Evolutionary conservation across 2,888 invertebrate genomes (phyloP), one percentile per base, ranked within the genome.

Genomic region (Drosophila affinis): DNA sequence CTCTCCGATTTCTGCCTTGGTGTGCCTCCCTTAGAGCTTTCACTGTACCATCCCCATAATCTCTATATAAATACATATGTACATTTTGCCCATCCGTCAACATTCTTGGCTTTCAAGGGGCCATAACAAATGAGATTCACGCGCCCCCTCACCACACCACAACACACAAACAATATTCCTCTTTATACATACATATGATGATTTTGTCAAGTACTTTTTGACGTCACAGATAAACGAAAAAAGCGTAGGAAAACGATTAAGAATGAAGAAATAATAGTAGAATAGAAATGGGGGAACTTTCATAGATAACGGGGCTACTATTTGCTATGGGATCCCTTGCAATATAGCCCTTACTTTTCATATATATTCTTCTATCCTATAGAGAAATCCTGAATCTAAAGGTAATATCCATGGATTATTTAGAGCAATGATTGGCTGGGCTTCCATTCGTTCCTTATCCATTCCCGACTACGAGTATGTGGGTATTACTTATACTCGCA

Each of bases 51-150:
- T 14, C 6, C 39, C 14, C 14, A 39, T 14, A 27, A 21, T 5
- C 18, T 54, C 48, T 24, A n/a, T n/a, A 39, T 39, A n/a, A 7
- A 29, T 29, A 29, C 24, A 7, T 6, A 18, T 55, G 5, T 4
- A 24, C 21, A 21, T 21, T 21, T 49, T 17, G 67, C 46, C 65
- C 39, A 67, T 67, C 56, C 56, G 9, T 34, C 5, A 17, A 44
- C 10, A n/a, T 27, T 51, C 48, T 32, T 45, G 61, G 49, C 61
- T 73, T 73, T 73, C 54, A 55, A 32, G 62, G 51, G 53, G 54
- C 54, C 58, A 67, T 75, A 72, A 79, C 55, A 65, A 76, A 78
- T 76, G 74, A 51, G 60, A 59, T 70, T 76, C 86, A 86, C 77
- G 81, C 72, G 78, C 83, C 53, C 47, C 83, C 53, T 39, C 54